Conservation (phyloP, 2,113 vertebrate genomes). For the Prolemur simus region DNA sequence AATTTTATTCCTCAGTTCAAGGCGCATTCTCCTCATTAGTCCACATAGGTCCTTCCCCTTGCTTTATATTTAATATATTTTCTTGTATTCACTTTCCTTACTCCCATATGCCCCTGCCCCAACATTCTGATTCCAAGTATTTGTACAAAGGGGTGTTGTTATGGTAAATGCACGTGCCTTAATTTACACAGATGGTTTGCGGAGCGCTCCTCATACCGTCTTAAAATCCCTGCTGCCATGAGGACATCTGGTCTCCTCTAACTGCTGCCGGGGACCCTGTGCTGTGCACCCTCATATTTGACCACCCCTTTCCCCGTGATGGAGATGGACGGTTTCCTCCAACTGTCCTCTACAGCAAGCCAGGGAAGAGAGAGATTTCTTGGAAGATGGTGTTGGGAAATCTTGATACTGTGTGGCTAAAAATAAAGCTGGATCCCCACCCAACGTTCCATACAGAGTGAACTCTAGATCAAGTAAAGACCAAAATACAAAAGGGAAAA, state of each 20-base stretch:
- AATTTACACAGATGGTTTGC: fast-evolving
- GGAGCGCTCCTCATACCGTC: no score
- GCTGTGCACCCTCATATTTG: background rate
- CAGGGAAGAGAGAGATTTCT: background rate
- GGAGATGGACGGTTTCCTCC: background rate
- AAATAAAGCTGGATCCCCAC: background rate
- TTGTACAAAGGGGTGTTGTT: background rate
- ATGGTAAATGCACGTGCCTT: background rate
- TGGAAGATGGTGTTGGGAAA: background rate
- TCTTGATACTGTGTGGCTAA: background rate
- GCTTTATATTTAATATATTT: background rate
- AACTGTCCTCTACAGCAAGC: background rate
- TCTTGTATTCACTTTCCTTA: background rate
- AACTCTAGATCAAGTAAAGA: background rate
- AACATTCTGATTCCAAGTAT: background rate
- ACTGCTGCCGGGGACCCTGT: background rate
- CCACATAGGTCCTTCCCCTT: background rate
- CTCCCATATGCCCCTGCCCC: background rate
- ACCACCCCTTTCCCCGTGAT: background rate
- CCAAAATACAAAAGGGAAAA: background rate
- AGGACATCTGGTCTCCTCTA: background rate
- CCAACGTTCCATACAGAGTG: background rate
- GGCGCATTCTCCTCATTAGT: background rate
- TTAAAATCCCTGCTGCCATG: background rate
- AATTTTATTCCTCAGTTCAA: background rate